These are phyloP conservation scores for Parnassius apollo DNA, from an alignment of 2,888 invertebrate species.

Conservation along the genomic window DNA sequence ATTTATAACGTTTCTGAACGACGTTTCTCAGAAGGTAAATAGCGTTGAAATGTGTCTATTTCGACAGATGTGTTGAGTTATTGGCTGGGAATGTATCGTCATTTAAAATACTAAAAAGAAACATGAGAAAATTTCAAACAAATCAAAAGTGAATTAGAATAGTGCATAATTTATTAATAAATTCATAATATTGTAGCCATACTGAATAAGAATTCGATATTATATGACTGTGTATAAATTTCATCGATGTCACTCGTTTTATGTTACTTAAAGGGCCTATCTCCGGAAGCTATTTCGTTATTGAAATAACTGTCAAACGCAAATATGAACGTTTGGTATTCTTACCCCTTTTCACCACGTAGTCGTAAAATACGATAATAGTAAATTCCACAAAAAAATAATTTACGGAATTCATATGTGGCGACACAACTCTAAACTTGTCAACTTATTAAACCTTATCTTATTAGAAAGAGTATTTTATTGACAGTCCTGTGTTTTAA, in stretches of 20 bases:
- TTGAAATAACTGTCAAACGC: not conserved
- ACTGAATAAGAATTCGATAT: conserved; percentile 13
- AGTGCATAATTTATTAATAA: conserved; percentile 8
- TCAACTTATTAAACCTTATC: too few species aligned
- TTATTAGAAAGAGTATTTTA: too few species aligned
- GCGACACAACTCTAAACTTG: too few species aligned
- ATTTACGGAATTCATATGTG: not conserved
- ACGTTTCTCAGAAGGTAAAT: conserved; percentile 59
- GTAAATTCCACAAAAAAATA: not conserved
- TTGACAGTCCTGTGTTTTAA: too few species aligned
- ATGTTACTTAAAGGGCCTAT: not conserved
- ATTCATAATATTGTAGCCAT: conserved; percentile 13
- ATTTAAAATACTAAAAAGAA: conserved; percentile 25
- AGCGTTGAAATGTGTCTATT: conserved; percentile 41
- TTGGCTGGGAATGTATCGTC: conserved; percentile 32
- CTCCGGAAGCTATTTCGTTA: not conserved
- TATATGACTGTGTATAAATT: conserved; percentile 2
- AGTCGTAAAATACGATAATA: not conserved
- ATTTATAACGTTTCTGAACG: conserved; percentile 57
- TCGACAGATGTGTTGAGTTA: conserved; percentile 44
- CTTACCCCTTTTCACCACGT: too few species aligned
- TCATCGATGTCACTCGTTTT: not conserved
- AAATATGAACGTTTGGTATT: too few species aligned
- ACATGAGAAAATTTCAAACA: conserved; percentile 19
- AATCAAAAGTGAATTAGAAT: conserved; percentile 1